Evolutionary conservation across 2,113 vertebrate species (phyloP).

Genomic region (Cyphomyrus discorhynchus): DNA sequence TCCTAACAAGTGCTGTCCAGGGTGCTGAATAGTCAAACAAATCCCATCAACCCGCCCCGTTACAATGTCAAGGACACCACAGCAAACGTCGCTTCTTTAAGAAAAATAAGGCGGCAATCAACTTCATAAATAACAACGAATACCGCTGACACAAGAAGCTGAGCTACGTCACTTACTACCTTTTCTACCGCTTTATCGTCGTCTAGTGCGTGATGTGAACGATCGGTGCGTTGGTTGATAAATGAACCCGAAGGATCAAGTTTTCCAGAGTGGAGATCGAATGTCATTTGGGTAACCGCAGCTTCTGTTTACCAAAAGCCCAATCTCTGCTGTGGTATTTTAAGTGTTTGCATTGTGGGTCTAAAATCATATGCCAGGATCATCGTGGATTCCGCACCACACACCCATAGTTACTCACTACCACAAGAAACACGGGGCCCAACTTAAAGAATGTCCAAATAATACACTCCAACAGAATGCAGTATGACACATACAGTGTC

Average conservation of each 20-base stretch:
- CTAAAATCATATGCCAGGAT: neutral
- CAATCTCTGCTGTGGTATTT: neutral
- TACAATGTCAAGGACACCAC: neutral
- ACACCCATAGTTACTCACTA: neutral
- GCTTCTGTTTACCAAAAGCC: neutral
- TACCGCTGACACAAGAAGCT: neutral
- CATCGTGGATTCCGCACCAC: neutral
- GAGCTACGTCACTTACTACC: neutral
- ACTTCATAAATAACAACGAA: neutral
- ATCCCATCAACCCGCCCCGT: neutral
- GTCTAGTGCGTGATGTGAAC: neutral
- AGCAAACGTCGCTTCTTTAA: neutral
- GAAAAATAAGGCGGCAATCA: neutral
- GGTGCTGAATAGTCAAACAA: conserved; percentile 38
- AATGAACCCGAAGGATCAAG: neutral
- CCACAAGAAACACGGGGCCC: neutral
- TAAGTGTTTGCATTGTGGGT: neutral
- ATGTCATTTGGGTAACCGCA: neutral
- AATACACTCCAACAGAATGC: neutral
- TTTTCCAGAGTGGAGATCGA: neutral
- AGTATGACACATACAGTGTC: neutral
- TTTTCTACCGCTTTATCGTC: neutral
- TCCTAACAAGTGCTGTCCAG: conserved; percentile 41
- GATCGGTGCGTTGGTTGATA: neutral
- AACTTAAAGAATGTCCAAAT: neutral